A percentile compares a stretch with the other conserved stretches of the same genome.
Evolutionary conservation across 2,113 vertebrate genomes (phyloP).

Genomic region (Notarius lentiginosus): DNA sequence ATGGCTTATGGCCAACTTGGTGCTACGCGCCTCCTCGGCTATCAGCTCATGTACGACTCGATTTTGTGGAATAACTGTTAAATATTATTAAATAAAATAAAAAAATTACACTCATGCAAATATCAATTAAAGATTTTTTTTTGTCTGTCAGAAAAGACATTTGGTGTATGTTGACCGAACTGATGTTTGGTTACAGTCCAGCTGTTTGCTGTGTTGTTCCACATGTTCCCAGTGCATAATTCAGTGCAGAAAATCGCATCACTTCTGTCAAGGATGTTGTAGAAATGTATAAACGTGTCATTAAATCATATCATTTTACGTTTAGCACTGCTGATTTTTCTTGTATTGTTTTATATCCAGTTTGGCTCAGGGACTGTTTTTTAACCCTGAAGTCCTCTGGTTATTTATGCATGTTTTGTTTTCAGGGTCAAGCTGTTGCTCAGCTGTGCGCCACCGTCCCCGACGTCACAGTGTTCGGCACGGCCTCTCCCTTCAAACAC

Average conservation of each 20-base stretch:
- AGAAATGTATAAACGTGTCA: background rate
- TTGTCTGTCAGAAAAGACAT: background rate
- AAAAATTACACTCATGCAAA: background rate
- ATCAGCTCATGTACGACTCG: too few relatives aligned
- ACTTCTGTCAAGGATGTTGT: background rate
- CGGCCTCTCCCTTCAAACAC: slow-evolving; percentile 94
- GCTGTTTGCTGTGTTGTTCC: background rate
- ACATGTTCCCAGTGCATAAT: background rate
- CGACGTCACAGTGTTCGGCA: slow-evolving; percentile 90
- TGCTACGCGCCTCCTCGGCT: too few relatives aligned
- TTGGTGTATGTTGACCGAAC: background rate
- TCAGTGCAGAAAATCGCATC: slow-evolving; percentile 4
- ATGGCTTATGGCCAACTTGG: too few relatives aligned
- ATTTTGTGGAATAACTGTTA: too few relatives aligned
- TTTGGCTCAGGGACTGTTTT: background rate
- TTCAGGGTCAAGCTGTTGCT: slow-evolving; percentile 94
- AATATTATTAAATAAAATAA: background rate
- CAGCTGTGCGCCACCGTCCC: slow-evolving; percentile 94
- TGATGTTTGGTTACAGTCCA: background rate
- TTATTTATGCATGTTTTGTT: slow-evolving; percentile 48
- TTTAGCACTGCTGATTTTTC: background rate
- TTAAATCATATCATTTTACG: background rate
- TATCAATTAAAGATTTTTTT: background rate
- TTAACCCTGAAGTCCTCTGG: background rate
- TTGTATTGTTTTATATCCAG: background rate